A percentile compares a stretch with the other conserved stretches of the same genome.
Conservation (phyloP, 2,888 invertebrate genomes). For the Callyntrura sp. region DNA sequence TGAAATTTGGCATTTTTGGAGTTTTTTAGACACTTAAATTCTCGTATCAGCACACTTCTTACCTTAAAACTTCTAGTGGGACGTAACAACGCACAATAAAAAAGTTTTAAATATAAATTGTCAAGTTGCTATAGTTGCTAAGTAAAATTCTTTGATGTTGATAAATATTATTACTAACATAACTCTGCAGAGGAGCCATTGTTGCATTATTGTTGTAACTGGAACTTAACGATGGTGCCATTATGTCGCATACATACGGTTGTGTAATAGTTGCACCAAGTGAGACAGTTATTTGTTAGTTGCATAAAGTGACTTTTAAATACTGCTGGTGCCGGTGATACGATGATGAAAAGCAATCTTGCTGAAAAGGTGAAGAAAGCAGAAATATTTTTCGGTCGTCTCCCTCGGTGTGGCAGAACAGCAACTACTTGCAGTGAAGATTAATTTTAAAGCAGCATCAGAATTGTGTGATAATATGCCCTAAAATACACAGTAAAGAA, state of each 20-base stretch:
- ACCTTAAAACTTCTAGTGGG: too few species aligned
- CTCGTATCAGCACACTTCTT: too few species aligned
- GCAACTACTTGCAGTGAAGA: slow-evolving; percentile 2
- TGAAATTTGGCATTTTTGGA: too few species aligned
- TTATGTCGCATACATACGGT: neutral
- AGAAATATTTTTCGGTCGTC: slow-evolving; percentile 5
- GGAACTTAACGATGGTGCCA: slow-evolving; percentile 14
- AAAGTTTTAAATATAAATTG: too few species aligned
- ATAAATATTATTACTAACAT: slow-evolving; percentile 11
- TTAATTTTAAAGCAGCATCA: slow-evolving; percentile 28
- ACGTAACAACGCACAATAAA: too few species aligned
- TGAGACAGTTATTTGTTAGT: neutral
- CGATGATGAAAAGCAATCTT: slow-evolving; percentile 46
- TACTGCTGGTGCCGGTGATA: slow-evolving; percentile 25
- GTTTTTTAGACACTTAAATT: too few species aligned
- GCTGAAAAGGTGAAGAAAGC: slow-evolving; percentile 29
- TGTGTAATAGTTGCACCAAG: neutral
- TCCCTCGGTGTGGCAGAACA: slow-evolving; percentile 12
- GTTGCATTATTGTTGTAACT: slow-evolving; percentile 10
- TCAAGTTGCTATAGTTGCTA: too few species aligned
- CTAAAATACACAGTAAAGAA: slow-evolving; percentile 50
- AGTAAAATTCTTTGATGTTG: neutral
- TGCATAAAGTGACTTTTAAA: slow-evolving; percentile 26
- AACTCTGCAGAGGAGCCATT: slow-evolving; percentile 9
- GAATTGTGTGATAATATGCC: slow-evolving; percentile 31